Conservation (phyloP, 2,113 vertebrate species). For the Phalacrocorax carbo region DNA sequence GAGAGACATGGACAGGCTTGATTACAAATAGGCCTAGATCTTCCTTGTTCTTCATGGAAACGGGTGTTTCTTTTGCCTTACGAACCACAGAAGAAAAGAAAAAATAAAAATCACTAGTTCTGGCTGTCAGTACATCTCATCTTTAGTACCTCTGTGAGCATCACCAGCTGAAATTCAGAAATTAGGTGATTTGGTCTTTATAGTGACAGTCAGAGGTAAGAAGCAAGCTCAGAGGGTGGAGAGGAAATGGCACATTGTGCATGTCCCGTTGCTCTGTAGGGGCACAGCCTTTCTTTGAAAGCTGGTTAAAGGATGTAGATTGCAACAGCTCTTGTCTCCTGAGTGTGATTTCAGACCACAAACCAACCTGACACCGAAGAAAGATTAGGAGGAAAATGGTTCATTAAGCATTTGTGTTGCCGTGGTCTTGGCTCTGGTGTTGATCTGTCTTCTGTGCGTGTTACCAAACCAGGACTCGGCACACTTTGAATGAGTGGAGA, state of each 20-base stretch:
- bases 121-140: neutral
- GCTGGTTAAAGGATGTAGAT: neutral
- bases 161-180: neutral
- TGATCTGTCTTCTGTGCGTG: neutral
- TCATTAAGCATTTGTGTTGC: neutral
- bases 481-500: neutral
- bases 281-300: neutral
- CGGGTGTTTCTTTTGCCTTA: neutral
- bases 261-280: neutral
- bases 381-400: neutral
- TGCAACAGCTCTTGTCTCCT: neutral
- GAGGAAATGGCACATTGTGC: neutral
- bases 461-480: neutral
- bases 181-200: neutral
- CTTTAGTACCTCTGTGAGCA: neutral
- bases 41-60: neutral
- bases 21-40: conserved; percentile 4
- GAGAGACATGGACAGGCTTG: neutral
- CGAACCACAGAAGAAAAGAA: neutral
- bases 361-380: neutral
- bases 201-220: neutral
- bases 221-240: neutral
- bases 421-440: neutral
- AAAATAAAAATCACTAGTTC: neutral
- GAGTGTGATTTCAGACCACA: neutral